These are phyloP conservation scores for Orthosia gracilis DNA, from an alignment of 2,888 invertebrate genomes.

Conservation along the genomic window DNA sequence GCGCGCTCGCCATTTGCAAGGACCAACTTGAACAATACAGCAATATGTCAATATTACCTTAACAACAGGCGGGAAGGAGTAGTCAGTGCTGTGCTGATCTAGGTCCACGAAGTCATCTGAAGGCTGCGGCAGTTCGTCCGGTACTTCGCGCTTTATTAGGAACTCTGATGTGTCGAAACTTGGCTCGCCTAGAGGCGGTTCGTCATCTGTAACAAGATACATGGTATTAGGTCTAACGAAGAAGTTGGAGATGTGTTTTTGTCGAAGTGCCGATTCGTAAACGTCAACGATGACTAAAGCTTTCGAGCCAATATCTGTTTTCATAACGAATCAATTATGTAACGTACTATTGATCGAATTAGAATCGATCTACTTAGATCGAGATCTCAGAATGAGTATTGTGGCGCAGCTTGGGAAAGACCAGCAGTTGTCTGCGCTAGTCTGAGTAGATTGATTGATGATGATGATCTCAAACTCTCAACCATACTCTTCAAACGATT, in stretches of 20 bases:
- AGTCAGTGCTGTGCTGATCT: constrained; percentile 80
- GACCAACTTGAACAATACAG: no score
- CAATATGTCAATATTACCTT: constrained; percentile 75
- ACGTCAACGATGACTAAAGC: no score
- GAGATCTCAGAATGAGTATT: no score
- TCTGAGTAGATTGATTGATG: not conserved
- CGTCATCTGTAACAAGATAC: constrained; percentile 77
- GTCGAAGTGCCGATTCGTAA: no score
- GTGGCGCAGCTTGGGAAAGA: no score
- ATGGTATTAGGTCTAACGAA: not conserved
- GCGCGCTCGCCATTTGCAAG: no score
- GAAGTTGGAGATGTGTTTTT: no score
- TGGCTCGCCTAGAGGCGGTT: constrained; percentile 94
- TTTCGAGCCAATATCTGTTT: no score
- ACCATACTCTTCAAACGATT: not conserved
- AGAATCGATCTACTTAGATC: no score
- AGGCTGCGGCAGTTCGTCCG: constrained; percentile 81
- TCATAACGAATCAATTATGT: no score
- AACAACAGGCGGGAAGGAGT: constrained; percentile 82
- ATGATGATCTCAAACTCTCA: not conserved
- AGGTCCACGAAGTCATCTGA: constrained; percentile 84
- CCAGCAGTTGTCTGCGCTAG: no score
- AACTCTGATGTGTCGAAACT: constrained; percentile 97
- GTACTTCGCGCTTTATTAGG: constrained; percentile 89
- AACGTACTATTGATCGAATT: no score